Conservation (phyloP, 2,797 vertebrate genomes). For the Sebastes diploproa region DNA sequence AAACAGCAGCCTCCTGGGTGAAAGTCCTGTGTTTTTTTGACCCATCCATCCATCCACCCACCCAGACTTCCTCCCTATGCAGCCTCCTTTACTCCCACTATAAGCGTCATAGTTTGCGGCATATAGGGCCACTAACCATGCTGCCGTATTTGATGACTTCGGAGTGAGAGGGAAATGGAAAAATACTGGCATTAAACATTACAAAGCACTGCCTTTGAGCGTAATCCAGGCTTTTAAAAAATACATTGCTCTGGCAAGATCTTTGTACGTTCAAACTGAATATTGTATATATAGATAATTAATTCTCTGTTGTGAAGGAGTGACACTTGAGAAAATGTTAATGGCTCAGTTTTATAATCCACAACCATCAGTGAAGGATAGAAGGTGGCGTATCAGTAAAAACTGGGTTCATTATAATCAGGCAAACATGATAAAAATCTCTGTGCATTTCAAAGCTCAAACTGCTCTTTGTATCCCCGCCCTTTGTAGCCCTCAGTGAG, state of each 20-base stretch:
- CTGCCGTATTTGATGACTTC: no score
- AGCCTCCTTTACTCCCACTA: no score
- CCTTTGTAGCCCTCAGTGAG: slow-evolving; percentile 30
- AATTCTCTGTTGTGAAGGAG: not conserved
- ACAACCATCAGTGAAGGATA: not conserved
- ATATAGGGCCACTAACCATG: rapidly evolving
- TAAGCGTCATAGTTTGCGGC: no score
- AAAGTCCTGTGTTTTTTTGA: no score
- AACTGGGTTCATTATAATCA: not conserved
- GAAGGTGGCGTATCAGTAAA: not conserved
- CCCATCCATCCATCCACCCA: no score
- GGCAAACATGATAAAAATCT: not conserved
- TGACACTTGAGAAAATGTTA: not conserved
- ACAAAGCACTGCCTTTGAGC: not conserved
- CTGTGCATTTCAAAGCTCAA: slow-evolving; percentile 43
- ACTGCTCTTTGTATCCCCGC: slow-evolving; percentile 7
- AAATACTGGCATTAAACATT: no score
- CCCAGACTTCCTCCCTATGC: no score
- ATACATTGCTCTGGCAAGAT: not conserved
- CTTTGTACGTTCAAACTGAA: not conserved
- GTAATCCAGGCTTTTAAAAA: not conserved
- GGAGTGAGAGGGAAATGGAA: no score
- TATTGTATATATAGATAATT: not conserved
- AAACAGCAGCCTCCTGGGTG: no score
- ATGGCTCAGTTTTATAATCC: not conserved